Evolutionary conservation across 2,113 vertebrate genomes (phyloP).

Genomic region (Sorex fumeus): DNA sequence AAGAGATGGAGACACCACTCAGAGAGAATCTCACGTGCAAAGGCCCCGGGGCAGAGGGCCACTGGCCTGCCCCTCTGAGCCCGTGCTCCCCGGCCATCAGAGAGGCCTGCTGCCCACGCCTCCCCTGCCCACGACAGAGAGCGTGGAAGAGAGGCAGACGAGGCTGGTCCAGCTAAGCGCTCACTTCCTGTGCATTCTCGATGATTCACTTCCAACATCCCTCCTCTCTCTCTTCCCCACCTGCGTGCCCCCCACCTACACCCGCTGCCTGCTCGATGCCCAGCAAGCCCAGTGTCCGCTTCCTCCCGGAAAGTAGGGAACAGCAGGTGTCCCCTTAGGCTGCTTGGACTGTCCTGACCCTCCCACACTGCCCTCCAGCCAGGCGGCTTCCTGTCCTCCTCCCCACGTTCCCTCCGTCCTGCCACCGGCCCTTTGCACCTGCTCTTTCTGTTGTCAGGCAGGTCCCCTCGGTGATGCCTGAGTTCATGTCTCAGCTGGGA

Average conservation of each 20-base stretch:
- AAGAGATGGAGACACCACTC: neutral
- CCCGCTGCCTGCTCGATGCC: neutral
- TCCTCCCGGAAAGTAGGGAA: neutral
- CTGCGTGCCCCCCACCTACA: neutral
- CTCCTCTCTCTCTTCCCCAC: neutral
- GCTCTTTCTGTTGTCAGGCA: neutral
- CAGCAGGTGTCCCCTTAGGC: neutral
- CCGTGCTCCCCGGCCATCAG: neutral
- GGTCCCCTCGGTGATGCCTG: neutral
- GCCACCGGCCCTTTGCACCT: neutral
- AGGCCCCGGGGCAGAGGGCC: slow-evolving; percentile 1
- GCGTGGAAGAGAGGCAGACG: neutral
- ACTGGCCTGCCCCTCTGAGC: neutral
- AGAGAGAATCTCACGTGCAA: neutral
- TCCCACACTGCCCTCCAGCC: neutral
- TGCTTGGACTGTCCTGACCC: too few relatives aligned
- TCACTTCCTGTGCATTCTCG: neutral
- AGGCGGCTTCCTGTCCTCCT: neutral
- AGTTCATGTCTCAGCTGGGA: neutral
- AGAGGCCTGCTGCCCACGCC: neutral
- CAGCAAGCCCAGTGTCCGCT: too few relatives aligned
- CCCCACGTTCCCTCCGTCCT: too few relatives aligned
- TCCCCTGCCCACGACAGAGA: neutral
- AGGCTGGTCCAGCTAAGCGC: neutral
- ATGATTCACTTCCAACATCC: neutral